Evolutionary conservation across 1,140 invertebrate species (phyloP), one percentile per base, ranked within the genome.

Genomic region (Ladona fulva): DNA sequence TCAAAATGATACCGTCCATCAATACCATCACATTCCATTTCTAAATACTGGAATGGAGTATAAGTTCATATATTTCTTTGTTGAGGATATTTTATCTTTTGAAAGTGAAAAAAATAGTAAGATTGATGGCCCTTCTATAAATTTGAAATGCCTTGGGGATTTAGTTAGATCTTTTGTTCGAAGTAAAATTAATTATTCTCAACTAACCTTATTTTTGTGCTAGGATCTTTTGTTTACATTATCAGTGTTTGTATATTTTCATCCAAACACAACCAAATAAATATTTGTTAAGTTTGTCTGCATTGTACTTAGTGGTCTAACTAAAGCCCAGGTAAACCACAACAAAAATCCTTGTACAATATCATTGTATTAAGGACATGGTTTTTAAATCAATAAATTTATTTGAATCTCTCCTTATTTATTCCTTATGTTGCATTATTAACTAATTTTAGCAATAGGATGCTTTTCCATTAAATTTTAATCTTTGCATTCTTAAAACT

Each of bases 1-100:
- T 76, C 75, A 76, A 76, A 76, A 76, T 76, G 42, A 76, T 19
- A 42, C 75, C 75, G 75, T 76, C 75, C 75, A 76, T 76, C 52
- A 25, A 25, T 76, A 37, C 42, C 75, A 76, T 76, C 11, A 42
- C n/a, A 76, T 25, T 29, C 75, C 75, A 76, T 76, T 37, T 37
- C 42, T 25, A 14, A n/a, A 75, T 75, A 8, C 24, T 73, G 19
- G 66, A 24, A 75, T 24, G 29, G 24, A 75, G 24, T 24, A 75
- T 19, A 75, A 25, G 24, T 37, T 75, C 24, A 75, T 19, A 8
- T 24, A 76, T 25, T 75, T 76, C 74, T 76, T 6, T 29, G 42
- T 25, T 37, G 75, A 25, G 14, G 6, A 76, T 75, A 24, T 24
- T 25, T 75, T 7, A n/a, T 76, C 24, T 25, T 25, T 22, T 75